phyloP scores from a whole-genome alignment of 2,113 vertebrate genomes.

The Rhodinocichla rosea region DNA sequence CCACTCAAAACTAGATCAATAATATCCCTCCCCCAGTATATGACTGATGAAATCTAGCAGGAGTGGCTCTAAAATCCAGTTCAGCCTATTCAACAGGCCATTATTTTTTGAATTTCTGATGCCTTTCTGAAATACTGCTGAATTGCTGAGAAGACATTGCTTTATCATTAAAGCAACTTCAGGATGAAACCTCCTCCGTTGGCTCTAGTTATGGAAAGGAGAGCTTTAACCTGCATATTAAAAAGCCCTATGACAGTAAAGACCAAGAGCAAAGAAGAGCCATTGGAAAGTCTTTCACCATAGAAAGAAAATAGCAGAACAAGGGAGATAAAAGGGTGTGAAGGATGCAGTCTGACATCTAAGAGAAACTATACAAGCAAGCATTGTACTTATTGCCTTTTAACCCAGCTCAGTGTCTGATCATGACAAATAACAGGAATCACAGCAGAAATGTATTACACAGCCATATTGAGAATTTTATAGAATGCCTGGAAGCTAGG shows the following conservation, averaged over 20 bases:
- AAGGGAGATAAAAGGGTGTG: neutral
- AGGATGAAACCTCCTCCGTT: neutral
- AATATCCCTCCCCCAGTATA: neutral
- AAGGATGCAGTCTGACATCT: neutral
- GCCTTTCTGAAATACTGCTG: neutral
- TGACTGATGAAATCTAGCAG: neutral
- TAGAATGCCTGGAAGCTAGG: neutral
- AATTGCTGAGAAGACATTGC: neutral
- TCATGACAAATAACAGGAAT: neutral
- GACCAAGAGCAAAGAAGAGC: neutral
- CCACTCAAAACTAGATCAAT: neutral
- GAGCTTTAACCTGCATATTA: neutral
- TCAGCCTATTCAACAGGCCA: neutral
- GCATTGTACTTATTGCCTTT: neutral
- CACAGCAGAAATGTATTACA: neutral
- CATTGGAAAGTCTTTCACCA: neutral
- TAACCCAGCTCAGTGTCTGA: neutral
- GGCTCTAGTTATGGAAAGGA: neutral
- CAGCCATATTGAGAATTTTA: neutral
- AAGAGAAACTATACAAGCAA: neutral
- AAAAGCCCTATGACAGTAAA: neutral
- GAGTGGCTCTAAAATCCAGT: neutral
- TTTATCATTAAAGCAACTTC: neutral
- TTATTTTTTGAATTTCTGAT: neutral
- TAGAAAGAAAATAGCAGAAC: neutral